These are phyloP conservation scores for Nymphalis urticae DNA, from an alignment of 2,888 invertebrate genomes.

Conservation along the genomic window DNA sequence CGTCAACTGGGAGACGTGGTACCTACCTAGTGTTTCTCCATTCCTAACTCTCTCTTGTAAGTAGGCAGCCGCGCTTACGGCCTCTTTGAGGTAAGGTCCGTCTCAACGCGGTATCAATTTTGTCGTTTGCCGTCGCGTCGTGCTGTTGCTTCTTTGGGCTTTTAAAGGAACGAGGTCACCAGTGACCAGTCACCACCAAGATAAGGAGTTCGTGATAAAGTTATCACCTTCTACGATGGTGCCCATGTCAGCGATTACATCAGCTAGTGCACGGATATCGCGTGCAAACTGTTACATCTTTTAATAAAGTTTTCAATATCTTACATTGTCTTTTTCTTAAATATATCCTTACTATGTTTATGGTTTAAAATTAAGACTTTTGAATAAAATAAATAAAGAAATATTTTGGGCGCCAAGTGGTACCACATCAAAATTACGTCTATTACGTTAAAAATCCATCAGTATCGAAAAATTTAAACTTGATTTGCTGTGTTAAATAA, in stretches of 20 bases:
- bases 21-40: constrained; percentile 9
- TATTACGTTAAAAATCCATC: too few species aligned
- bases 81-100: constrained; percentile 6
- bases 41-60: background rate
- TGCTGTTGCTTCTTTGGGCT: constrained; percentile 19
- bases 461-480: too few species aligned
- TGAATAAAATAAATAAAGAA: too few species aligned
- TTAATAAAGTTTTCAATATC: too few species aligned
- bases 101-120: constrained; percentile 22
- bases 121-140: constrained; percentile 2
- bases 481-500: too few species aligned
- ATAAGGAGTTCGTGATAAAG: constrained; percentile 19
- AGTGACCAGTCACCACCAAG: too few species aligned
- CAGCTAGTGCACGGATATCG: constrained; percentile 28
- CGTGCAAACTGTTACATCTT: constrained; percentile 25
- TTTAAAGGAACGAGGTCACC: constrained; percentile 26
- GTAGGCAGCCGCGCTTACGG: background rate
- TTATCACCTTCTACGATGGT: constrained; percentile 17
- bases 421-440: too few species aligned
- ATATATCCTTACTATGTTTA: too few species aligned
- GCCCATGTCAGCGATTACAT: constrained; percentile 10
- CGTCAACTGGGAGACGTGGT: constrained; percentile 12
- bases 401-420: too few species aligned
- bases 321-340: too few species aligned
- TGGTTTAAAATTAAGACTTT: too few species aligned